Evolutionary conservation across 2,888 invertebrate species (phyloP).

Genomic region (Drosophila macrospina): DNA sequence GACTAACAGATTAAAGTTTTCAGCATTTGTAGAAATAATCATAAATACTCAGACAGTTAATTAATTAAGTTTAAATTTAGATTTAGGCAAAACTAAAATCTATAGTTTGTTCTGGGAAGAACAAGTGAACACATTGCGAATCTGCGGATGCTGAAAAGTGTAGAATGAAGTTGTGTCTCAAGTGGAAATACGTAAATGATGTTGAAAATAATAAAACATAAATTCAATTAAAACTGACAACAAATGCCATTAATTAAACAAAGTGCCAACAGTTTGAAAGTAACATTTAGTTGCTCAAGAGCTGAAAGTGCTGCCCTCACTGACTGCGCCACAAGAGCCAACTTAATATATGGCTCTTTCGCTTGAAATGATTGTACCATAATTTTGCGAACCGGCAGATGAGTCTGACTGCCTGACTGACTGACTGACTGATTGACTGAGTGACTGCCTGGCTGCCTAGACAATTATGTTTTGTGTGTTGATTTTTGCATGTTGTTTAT

Average conservation of each 20-base stretch:
- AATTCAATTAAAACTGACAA: constrained; percentile 45
- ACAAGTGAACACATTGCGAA: neutral
- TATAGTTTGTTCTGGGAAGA: too few species aligned
- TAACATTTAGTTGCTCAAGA: constrained; percentile 12
- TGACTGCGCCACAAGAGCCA: neutral
- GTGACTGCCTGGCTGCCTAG: constrained; percentile 30
- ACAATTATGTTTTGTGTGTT: constrained; percentile 37
- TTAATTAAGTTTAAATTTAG: too few species aligned
- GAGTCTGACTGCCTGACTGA: constrained; percentile 10
- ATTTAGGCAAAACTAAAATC: too few species aligned
- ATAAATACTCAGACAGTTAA: too few species aligned
- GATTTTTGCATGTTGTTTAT: constrained; percentile 17
- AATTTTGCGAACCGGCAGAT: constrained; percentile 20
- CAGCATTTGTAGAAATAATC: too few species aligned
- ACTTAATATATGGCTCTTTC: constrained; percentile 14
- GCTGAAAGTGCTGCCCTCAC: neutral
- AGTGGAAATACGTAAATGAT: constrained; percentile 12
- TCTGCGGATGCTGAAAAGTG: neutral
- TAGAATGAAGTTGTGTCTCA: constrained; percentile 5
- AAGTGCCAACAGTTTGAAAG: constrained; percentile 30
- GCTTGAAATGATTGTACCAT: constrained; percentile 8
- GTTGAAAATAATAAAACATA: constrained; percentile 22
- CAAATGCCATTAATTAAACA: constrained; percentile 32
- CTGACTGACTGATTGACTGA: constrained; percentile 13
- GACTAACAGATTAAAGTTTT: too few species aligned